Conservation (phyloP, 92 coral and sea anemone genomes). For the Scolanthus callimorphus region DNA sequence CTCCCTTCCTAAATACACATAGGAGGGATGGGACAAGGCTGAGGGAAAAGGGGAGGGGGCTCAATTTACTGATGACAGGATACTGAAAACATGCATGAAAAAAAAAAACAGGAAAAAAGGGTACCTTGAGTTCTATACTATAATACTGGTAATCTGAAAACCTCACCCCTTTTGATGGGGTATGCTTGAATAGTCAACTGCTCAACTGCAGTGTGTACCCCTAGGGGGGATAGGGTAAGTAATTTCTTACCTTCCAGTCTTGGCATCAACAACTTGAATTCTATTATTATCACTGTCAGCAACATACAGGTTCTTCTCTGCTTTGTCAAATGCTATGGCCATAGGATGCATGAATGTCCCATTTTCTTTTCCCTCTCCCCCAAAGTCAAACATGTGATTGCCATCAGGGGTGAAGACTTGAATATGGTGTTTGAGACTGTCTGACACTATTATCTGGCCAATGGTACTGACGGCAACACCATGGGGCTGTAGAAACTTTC, state of each 20-base stretch:
- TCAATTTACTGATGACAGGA: too few species aligned
- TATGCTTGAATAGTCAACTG: too few species aligned
- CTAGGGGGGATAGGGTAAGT: too few species aligned
- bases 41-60: too few species aligned
- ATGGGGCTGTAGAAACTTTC: constrained; percentile 79
- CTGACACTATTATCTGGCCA: constrained; percentile 81
- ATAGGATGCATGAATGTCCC: constrained; percentile 82
- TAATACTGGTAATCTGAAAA: too few species aligned
- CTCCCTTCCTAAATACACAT: too few species aligned
- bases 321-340: constrained; percentile 76
- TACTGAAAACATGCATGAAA: too few species aligned
- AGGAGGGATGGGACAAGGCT: too few species aligned
- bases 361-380: constrained; percentile 69
- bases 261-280: constrained; percentile 76
- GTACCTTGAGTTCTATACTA: too few species aligned
- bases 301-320: constrained; percentile 47
- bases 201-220: too few species aligned
- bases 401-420: constrained; percentile 79
- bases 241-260: constrained; percentile 49
- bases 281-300: constrained; percentile 91
- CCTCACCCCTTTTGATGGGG: too few species aligned
- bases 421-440: constrained; percentile 82
- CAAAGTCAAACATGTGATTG: constrained; percentile 69
- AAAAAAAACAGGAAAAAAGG: too few species aligned
- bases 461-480: constrained; percentile 64